Evolutionary conservation across 1,140 invertebrate species (phyloP).

Genomic region (Zaprionus taronus): DNA sequence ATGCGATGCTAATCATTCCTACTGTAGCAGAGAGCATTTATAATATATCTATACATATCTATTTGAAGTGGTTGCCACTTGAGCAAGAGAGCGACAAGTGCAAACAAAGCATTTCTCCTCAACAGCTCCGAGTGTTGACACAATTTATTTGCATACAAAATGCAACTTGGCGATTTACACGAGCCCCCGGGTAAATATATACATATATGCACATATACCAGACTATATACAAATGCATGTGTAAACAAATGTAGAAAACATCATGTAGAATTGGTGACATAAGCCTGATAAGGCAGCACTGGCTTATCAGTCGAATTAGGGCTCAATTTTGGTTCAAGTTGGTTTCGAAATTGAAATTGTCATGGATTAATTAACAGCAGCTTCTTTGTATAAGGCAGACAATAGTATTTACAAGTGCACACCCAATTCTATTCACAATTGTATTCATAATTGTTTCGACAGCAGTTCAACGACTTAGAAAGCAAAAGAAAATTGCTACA

Average conservation of each 20-base stretch:
- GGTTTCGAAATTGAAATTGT: not conserved
- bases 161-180: conserved; percentile 37
- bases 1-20: not conserved
- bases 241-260: conserved; percentile 19
- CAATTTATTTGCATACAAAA: conserved; percentile 44
- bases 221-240: conserved; percentile 13
- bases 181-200: conserved; percentile 13
- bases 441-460: conserved; percentile 23
- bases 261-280: not conserved
- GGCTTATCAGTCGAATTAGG: conserved; percentile 21
- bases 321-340: not conserved
- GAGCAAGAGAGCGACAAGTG: conserved; percentile 28
- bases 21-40: not conserved
- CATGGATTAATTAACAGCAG: not conserved
- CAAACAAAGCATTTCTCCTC: conserved; percentile 55
- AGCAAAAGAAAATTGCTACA: conserved; percentile 26
- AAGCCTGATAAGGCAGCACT: conserved; percentile 14
- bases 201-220: not conserved
- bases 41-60: conserved; percentile 5
- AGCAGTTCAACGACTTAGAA: conserved; percentile 66
- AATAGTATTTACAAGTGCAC: no score
- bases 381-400: not conserved
- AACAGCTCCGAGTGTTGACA: conserved; percentile 35
- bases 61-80: conserved; percentile 47
- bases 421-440: not conserved